Evolutionary conservation across 2,888 invertebrate genomes (phyloP), one percentile per base, ranked within the genome.

Genomic region (Tupiocoris notatus): DNA sequence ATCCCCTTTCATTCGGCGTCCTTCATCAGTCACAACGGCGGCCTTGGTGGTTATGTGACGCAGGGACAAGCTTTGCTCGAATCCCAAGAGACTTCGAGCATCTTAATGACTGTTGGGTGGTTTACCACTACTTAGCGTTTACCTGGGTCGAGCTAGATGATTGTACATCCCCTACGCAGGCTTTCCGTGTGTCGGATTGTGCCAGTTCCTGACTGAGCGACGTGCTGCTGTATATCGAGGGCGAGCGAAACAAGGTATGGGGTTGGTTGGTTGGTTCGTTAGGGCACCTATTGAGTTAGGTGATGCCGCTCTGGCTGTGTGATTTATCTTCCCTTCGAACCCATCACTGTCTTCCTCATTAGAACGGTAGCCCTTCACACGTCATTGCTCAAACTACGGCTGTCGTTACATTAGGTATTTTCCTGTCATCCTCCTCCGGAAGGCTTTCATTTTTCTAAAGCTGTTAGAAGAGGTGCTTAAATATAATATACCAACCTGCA

Each of bases 331-430:
- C 64, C 64, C 73, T 56, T 39, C 68, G 25, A 39, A 63, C 20
- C 73, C 68, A 68, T 68, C 70, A 25, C 17, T 24, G 58, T 59
- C 70, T 70, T 67, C 70, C 70, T 70, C 70, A 70, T 70, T 70
- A 70, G 70, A 70, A 70, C 70, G 70, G 64, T 63, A 74, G 64
- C 74, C 74, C 74, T 74, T 74, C 74, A 74, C 74, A 74, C 74
- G 74, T 74, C 74, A 74, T 74, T 74, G 74, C 74, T 74, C 64
- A 63, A 74, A 74, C 74, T 64, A 18, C 74, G 74, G 56, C 74
- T 74, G 74, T 74, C 74, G 74, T 74, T 74, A 74, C 74, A 64
- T 74, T 63, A 64, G 56, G 57, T 56, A 64, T 74, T 74, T 74
- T 74, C 25, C 74, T 64, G 22, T 39, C 54, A 22, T 21, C 16